Percentiles rank a stretch among this genome's conserved stretches.
These are phyloP conservation scores for Cygnus atratus DNA, from an alignment of 2,113 vertebrate species.

Conservation along the genomic window DNA sequence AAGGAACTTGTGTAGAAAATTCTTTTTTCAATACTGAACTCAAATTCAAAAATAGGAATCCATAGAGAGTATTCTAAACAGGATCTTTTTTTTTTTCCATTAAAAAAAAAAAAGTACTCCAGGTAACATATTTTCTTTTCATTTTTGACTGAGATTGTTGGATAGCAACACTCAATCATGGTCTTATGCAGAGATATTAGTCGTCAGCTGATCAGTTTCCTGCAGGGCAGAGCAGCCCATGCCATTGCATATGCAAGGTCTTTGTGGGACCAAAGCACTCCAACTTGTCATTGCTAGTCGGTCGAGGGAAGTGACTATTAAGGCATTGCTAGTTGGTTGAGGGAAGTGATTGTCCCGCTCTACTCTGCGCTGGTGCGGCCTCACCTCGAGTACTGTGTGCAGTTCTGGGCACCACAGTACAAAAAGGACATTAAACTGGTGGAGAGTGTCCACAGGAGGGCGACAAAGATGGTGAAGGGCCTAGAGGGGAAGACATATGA, in stretches of 20 bases:
- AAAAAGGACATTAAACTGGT: too few species aligned
- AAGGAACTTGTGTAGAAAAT: not conserved
- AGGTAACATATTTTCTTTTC: not conserved
- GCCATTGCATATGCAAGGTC: not conserved
- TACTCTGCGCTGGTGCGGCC: too few species aligned
- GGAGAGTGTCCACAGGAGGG: too few species aligned
- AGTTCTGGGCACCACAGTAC: too few species aligned
- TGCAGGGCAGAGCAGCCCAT: not conserved
- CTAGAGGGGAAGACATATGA: too few species aligned
- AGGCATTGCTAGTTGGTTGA: too few species aligned
- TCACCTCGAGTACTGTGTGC: too few species aligned
- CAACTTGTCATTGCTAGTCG: not conserved
- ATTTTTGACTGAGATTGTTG: not conserved
- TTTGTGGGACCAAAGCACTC: not conserved
- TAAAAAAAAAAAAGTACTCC: too few species aligned
- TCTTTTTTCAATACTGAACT: not conserved
- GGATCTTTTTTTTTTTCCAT: not conserved
- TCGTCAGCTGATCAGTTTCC: not conserved
- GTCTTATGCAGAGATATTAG: not conserved
- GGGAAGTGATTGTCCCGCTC: too few species aligned
- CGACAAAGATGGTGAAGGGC: too few species aligned
- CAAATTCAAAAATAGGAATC: not conserved
- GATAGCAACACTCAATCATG: not conserved
- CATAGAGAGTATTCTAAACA: not conserved
- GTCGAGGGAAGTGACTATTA: too few species aligned